Evolutionary conservation across 1,140 invertebrate genomes (phyloP).

Genomic region (Lepidotrigona ventralis): DNA sequence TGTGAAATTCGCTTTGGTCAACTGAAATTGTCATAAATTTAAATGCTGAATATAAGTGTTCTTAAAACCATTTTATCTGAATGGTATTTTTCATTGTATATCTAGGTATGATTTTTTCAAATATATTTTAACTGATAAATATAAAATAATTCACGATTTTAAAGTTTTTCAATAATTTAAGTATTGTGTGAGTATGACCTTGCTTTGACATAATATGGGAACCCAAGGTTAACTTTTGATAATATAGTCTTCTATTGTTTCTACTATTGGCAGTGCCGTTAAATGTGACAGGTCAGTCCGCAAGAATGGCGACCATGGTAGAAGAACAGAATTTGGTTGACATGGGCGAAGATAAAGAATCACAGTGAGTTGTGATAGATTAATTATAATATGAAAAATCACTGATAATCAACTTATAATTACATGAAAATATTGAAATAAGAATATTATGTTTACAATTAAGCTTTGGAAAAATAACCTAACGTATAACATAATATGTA

Average conservation of each 20-base stretch:
- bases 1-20: too few species aligned
- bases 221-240: background rate
- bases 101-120: background rate
- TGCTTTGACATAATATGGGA: too few species aligned
- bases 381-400: slow-evolving; percentile 7
- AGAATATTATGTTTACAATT: background rate
- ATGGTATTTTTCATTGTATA: background rate
- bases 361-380: slow-evolving; percentile 68
- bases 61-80: slow-evolving; percentile 16
- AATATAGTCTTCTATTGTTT: background rate
- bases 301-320: slow-evolving; percentile 73
- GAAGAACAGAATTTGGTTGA: slow-evolving; percentile 73
- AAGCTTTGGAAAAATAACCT: slow-evolving; percentile 43
- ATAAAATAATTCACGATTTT: background rate
- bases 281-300: slow-evolving; percentile 51
- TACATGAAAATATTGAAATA: background rate
- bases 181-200: background rate
- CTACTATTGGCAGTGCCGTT: slow-evolving; percentile 24
- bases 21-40: slow-evolving; percentile 12
- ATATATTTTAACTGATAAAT: background rate
- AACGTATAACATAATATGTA: slow-evolving; percentile 25
- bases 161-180: background rate
- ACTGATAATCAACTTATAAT: background rate
- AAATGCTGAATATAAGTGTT: slow-evolving; percentile 24
- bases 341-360: slow-evolving; percentile 74